Base-by-base conservation (phyloP, 2,113 vertebrate species). In the Cairina moschata region DNA sequence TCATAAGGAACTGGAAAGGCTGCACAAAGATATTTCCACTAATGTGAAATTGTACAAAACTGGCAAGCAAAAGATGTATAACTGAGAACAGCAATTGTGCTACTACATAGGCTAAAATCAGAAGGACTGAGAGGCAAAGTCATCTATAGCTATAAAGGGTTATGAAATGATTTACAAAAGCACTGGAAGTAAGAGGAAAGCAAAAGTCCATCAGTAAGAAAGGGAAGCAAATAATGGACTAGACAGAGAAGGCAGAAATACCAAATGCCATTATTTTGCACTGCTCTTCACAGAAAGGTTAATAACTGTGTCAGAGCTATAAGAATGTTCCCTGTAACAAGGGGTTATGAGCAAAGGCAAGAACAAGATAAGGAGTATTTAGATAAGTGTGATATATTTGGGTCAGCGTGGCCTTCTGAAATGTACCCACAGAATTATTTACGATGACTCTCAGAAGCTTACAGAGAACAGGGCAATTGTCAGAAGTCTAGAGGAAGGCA, bases 301-400 rank as follows among this genome's bases (percentile, higher is more conserved):
- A 97, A 95, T 96, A 89, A 95, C 85, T 76, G 62, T 96, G 94
- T 92, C 93, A 92, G 83, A 91, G 96, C 84, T 82, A 1, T 92
- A 95, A 89, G 77, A 68, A 54, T 34, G 59, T 92, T 96, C 83
- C 29, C 86, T 91, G 78, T 92, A 91, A 89, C 46, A 82, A 72
- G 71, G 50, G 69, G 74, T 92, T 94, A 76, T 1, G 6, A 94
- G 84, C 58, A 93, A 91, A 96, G 87, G 93, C 93, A 95, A 95
- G 94, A 95, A 84, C 91, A 89, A 95, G 94, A 93, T 95, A 96
- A 94, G 90, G 89, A 87, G 54, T 95, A 92, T 95, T 96, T 93
- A 95, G 96, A 85, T 82, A 95, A 95, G 29, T 71, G 74, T 95
- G 95, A 95, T 93, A 58, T 96, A 95, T 95, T 95, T 96, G 94